These are phyloP conservation scores for Elymnias hypermnestra DNA, from an alignment of 1,140 invertebrate genomes.

Conservation along the genomic window DNA sequence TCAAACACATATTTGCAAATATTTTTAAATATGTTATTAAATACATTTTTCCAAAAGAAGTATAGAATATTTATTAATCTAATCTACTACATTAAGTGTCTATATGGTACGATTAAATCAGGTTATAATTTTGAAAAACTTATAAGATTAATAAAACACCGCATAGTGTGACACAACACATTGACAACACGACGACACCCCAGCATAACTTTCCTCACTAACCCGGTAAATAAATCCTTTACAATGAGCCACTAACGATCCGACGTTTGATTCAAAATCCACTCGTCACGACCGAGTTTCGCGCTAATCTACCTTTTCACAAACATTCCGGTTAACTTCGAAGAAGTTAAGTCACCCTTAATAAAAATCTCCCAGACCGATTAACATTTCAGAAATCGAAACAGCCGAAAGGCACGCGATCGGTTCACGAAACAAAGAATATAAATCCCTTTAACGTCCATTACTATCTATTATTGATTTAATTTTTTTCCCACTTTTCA, in stretches of 20 bases:
- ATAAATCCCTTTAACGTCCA: slow-evolving; percentile 39
- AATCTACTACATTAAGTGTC: too few relatives aligned
- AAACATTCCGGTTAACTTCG: slow-evolving; percentile 20
- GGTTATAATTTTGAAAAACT: too few relatives aligned
- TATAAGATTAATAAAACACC: too few relatives aligned
- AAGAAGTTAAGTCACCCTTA: slow-evolving; percentile 40
- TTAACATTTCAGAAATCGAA: slow-evolving; percentile 66
- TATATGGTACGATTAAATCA: too few relatives aligned
- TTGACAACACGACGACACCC: slow-evolving; percentile 1
- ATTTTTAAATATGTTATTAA: too few relatives aligned
- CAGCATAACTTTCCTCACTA: slow-evolving; percentile 14
- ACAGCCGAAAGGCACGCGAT: slow-evolving; percentile 51
- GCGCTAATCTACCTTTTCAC: slow-evolving; percentile 26
- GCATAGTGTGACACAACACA: slow-evolving; percentile 6
- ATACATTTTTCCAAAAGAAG: too few relatives aligned
- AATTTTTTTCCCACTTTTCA: slow-evolving; percentile 47
- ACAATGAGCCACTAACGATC: slow-evolving; percentile 20
- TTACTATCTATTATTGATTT: slow-evolving; percentile 53
- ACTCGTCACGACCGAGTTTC: slow-evolving; percentile 25
- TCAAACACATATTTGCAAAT: too few relatives aligned
- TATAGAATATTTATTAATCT: too few relatives aligned
- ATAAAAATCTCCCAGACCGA: slow-evolving; percentile 58
- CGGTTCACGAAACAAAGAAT: slow-evolving; percentile 51
- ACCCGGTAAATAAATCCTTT: slow-evolving; percentile 15
- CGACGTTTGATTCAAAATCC: slow-evolving; percentile 16